Percentiles rank a stretch among this genome's conserved stretches.
phyloP scores from a whole-genome alignment of 2,888 invertebrate genomes.

The Agrypnus murinus region DNA sequence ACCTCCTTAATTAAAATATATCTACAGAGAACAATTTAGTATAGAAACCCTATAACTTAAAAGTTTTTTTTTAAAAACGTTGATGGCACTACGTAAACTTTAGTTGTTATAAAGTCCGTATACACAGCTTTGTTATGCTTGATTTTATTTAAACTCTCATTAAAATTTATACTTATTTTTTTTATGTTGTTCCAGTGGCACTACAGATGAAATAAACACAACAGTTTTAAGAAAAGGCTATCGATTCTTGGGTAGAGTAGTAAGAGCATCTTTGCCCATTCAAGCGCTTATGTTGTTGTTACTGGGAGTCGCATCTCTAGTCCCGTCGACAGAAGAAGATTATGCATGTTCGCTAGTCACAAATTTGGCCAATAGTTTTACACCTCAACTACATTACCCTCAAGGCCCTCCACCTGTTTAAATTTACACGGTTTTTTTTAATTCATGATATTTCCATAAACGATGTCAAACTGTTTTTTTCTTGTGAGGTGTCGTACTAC shows the following conservation, averaged over 20 bases:
- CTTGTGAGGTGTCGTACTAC: conserved; percentile 39
- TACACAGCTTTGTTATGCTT: background rate
- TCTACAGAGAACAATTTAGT: too few species aligned
- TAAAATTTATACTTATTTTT: conserved; percentile 5
- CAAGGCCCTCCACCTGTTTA: conserved; percentile 96
- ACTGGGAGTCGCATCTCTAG: conserved; percentile 93
- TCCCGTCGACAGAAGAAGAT: conserved; percentile 91
- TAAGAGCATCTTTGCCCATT: conserved; percentile 93
- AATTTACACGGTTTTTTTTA: conserved; percentile 38
- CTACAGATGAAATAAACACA: conserved; percentile 75
- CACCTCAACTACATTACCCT: conserved; percentile 92
- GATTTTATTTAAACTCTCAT: background rate
- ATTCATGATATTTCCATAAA: background rate
- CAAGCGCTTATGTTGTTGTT: conserved; percentile 95
- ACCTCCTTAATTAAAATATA: too few species aligned
- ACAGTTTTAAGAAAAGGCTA: conserved; percentile 84
- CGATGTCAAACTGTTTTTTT: background rate
- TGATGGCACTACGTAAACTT: too few species aligned
- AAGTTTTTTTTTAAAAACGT: too few species aligned
- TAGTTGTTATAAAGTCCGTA: background rate
- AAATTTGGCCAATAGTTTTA: conserved; percentile 86
- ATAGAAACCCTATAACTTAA: too few species aligned
- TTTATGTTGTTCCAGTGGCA: conserved; percentile 69
- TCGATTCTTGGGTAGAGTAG: conserved; percentile 91
- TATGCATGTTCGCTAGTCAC: conserved; percentile 90